Evolutionary conservation across 2,113 vertebrate genomes (phyloP).

Genomic region (Phycodurus eques): DNA sequence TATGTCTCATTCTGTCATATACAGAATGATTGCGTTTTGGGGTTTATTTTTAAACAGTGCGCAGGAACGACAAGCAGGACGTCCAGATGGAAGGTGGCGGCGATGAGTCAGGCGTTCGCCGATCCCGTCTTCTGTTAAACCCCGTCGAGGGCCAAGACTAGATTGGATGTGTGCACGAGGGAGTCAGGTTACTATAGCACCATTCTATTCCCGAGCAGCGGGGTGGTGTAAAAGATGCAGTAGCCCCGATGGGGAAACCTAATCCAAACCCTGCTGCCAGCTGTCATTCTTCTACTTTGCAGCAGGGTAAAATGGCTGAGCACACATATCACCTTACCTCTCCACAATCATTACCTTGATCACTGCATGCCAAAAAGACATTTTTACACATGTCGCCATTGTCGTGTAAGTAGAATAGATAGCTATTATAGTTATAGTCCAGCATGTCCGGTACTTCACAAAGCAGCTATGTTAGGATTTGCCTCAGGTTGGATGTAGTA

Average conservation of each 20-base stretch:
- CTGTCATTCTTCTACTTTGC: slow-evolving; percentile 63
- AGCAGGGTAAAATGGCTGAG: slow-evolving; percentile 62
- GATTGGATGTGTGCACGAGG: slow-evolving; percentile 66
- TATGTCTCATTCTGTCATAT: background rate
- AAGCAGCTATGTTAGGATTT: background rate
- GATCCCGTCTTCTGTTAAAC: slow-evolving; percentile 69
- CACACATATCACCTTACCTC: slow-evolving; percentile 66
- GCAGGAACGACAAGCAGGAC: slow-evolving; percentile 46
- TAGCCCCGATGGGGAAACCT: slow-evolving; percentile 69
- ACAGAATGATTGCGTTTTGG: background rate
- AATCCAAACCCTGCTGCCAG: slow-evolving; percentile 69
- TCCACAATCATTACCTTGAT: slow-evolving; percentile 59
- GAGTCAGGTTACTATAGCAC: slow-evolving; percentile 73
- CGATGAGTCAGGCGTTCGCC: slow-evolving; percentile 65
- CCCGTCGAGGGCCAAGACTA: slow-evolving; percentile 57
- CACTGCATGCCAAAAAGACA: slow-evolving; percentile 38
- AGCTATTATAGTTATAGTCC: background rate
- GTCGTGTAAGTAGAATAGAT: background rate
- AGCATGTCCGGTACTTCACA: background rate
- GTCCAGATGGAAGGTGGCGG: slow-evolving; percentile 74
- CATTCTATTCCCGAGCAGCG: slow-evolving; percentile 62
- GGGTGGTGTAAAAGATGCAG: slow-evolving; percentile 69
- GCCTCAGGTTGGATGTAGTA: background rate
- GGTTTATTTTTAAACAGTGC: slow-evolving; percentile 15
- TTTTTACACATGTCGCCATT: slow-evolving; percentile 16